Evolutionary conservation across 2,113 vertebrate species (phyloP).

Genomic region (Centrocercus urophasianus): DNA sequence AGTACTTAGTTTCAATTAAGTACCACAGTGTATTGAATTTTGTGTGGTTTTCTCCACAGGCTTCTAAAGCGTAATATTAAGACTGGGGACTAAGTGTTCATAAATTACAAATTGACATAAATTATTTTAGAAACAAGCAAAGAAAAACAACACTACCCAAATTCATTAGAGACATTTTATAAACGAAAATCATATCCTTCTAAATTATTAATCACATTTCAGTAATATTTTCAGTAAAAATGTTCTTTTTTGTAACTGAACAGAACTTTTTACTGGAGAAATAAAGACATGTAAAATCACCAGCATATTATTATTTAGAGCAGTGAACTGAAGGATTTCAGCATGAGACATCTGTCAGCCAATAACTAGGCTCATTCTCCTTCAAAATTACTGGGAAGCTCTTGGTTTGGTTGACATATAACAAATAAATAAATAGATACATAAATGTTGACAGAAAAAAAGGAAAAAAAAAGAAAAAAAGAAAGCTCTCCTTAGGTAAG

Average conservation of each 20-base stretch:
- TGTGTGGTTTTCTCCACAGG: background rate
- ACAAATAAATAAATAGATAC: background rate
- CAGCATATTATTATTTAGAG: background rate
- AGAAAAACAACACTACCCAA: background rate
- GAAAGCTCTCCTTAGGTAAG: background rate
- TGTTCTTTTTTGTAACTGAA: background rate
- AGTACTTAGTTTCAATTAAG: background rate
- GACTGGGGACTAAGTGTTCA: background rate
- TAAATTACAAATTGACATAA: background rate
- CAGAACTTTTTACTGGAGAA: background rate
- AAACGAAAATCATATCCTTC: background rate
- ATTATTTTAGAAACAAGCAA: background rate
- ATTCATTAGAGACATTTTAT: background rate
- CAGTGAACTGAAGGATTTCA: background rate
- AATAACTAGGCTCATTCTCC: background rate
- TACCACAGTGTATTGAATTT: background rate
- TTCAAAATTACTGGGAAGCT: background rate
- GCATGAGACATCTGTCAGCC: background rate
- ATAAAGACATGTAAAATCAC: background rate
- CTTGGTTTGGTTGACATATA: background rate
- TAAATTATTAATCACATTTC: background rate
- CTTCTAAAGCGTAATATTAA: background rate
- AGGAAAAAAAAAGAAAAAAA: background rate
- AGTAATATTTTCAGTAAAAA: background rate
- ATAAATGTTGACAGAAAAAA: background rate